phyloP scores from a whole-genome alignment of 2,797 vertebrate genomes.

The Austrolebias charrua region DNA sequence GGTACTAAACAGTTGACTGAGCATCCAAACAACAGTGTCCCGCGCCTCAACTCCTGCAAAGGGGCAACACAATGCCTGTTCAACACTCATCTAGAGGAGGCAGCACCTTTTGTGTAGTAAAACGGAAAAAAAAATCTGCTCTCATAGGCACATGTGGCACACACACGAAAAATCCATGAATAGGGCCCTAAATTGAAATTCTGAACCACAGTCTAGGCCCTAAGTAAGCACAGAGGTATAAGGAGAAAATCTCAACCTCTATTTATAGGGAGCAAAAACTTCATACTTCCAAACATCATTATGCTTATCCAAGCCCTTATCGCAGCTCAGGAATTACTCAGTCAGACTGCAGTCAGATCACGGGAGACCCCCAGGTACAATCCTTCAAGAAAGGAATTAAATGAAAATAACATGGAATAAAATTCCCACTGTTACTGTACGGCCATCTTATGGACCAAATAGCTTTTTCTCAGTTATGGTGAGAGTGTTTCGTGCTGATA shows the following conservation, averaged over 20 bases:
- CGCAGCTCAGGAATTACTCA: slow-evolving; percentile 63
- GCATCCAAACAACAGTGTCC: slow-evolving; percentile 13
- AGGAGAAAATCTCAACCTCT: slow-evolving; percentile 66
- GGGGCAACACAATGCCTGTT: slow-evolving; percentile 16
- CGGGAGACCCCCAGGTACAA: slow-evolving; percentile 55
- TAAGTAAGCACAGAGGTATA: slow-evolving; percentile 73
- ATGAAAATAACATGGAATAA: slow-evolving; percentile 62
- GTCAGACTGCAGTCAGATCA: slow-evolving; percentile 60
- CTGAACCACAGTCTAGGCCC: slow-evolving; percentile 56
- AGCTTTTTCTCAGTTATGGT: slow-evolving; percentile 51
- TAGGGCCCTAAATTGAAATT: slow-evolving; percentile 73
- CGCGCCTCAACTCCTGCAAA: slow-evolving; percentile 15
- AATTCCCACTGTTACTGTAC: slow-evolving; percentile 58
- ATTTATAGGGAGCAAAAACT: slow-evolving; percentile 73
- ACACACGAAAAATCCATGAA: slow-evolving; percentile 45
- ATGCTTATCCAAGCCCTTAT: slow-evolving; percentile 76
- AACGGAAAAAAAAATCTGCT: slow-evolving; percentile 45
- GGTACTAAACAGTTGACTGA: slow-evolving; percentile 11
- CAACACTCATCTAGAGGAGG: slow-evolving; percentile 28
- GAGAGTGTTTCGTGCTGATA: slow-evolving; percentile 64
- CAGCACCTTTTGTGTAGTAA: slow-evolving; percentile 28
- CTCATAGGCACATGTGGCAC: slow-evolving; percentile 36
- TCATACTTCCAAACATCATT: slow-evolving; percentile 76
- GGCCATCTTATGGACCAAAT: slow-evolving; percentile 47
- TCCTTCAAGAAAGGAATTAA: slow-evolving; percentile 50